A percentile compares a stretch with the other conserved stretches of the same genome.
These are phyloP conservation scores for Cyrtorhinus lividipennis DNA, from an alignment of 1,140 invertebrate species.

Conservation along the genomic window DNA sequence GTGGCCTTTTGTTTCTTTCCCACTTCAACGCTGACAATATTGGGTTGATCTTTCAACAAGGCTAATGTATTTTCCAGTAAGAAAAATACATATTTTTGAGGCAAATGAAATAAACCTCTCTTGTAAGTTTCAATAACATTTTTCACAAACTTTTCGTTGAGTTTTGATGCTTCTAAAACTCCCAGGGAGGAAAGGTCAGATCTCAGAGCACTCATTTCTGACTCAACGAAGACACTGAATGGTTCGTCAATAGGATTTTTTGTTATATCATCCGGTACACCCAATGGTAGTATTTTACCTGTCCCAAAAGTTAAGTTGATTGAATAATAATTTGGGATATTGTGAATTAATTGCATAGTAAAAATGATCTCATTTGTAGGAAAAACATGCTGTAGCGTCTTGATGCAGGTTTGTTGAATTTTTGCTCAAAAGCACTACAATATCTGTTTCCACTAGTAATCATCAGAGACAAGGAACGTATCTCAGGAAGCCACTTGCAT, in stretches of 20 bases:
- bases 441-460: too few relatives aligned
- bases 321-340: too few relatives aligned
- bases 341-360: too few relatives aligned
- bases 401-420: too few relatives aligned
- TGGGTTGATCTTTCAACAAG: not conserved
- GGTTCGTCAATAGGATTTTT: not conserved
- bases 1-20: not conserved
- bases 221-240: not conserved
- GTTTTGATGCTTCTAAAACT: not conserved
- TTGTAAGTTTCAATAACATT: not conserved
- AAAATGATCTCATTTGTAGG: too few relatives aligned
- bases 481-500: not conserved
- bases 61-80: not conserved
- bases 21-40: not conserved
- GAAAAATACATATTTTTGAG: not conserved
- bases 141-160: not conserved
- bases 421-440: too few relatives aligned
- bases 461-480: too few relatives aligned
- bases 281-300: not conserved
- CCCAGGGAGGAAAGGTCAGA: not conserved
- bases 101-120: not conserved
- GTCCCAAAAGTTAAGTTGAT: too few relatives aligned
- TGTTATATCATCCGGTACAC: not conserved
- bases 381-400: too few relatives aligned
- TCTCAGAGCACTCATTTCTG: not conserved